A percentile compares a stretch with the other conserved stretches of the same genome.
phyloP scores from a whole-genome alignment of 2,113 vertebrate species.

The Nothobranchius kuhntae region DNA sequence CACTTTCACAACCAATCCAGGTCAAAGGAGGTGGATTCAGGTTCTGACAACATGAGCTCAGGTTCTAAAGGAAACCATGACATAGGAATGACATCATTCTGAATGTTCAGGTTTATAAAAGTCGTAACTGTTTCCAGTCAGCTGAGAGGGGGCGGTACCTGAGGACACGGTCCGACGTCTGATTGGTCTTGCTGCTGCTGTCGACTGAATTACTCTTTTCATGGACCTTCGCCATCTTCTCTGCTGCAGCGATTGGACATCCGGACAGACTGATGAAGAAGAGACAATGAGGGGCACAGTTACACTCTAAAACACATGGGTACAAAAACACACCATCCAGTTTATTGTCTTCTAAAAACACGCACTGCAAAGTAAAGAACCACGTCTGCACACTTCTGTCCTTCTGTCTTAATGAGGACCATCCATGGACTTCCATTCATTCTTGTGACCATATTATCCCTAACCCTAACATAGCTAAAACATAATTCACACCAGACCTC shows the following conservation, averaged over 20 bases:
- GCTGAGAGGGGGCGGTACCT: constrained; percentile 79
- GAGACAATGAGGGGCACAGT: constrained; percentile 24
- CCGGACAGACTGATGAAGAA: constrained; percentile 90
- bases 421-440: no score
- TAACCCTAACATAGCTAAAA: no score
- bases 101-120: neutral
- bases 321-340: neutral
- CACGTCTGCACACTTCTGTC: no score
- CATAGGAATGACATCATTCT: neutral
- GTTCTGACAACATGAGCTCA: no score
- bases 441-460: no score
- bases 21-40: no score
- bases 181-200: constrained; percentile 88
- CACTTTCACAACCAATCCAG: no score
- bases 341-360: no score
- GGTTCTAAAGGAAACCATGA: no score
- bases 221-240: constrained; percentile 97
- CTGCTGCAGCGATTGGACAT: constrained; percentile 97
- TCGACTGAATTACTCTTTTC: constrained; percentile 92
- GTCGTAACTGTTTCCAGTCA: neutral
- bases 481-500: no score
- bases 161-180: constrained; percentile 97
- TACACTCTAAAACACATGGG: constrained; percentile 20
- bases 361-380: no score
- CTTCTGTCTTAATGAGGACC: no score